These are phyloP conservation scores for Ceratothoa steindachneri DNA, from an alignment of 2,888 invertebrate species.

Conservation along the genomic window DNA sequence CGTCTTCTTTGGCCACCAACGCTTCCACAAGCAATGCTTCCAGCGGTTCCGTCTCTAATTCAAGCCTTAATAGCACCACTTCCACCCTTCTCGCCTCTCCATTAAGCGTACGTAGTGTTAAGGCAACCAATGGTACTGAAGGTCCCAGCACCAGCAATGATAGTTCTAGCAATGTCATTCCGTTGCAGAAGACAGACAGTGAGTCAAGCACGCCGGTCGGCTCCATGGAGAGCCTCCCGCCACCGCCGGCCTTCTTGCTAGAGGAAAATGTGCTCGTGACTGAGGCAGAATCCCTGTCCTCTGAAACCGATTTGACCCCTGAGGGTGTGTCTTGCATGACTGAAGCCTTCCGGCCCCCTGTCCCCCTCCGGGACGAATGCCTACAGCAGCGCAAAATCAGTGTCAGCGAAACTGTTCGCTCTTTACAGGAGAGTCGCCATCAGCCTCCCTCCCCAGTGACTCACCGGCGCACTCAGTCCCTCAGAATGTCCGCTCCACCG, in stretches of 20 bases:
- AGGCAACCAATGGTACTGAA: conserved; percentile 17
- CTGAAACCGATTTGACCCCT: conserved; percentile 33
- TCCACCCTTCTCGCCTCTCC: conserved; percentile 3
- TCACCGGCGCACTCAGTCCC: conserved; percentile 32
- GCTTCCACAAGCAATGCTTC: neutral
- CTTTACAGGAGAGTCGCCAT: conserved; percentile 34
- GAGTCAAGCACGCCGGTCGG: conserved; percentile 51
- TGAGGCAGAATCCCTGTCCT: neutral
- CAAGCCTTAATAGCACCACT: conserved; percentile 14
- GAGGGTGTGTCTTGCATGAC: conserved; percentile 30
- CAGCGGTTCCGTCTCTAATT: conserved; percentile 4
- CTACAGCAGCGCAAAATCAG: conserved; percentile 32
- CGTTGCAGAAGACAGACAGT: conserved; percentile 49
- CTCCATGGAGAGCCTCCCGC: conserved; percentile 63
- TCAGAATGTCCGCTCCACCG: conserved; percentile 9
- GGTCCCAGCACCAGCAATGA: conserved; percentile 31
- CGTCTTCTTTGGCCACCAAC: conserved; percentile 13
- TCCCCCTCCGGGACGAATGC: conserved; percentile 38
- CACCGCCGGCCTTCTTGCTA: conserved; percentile 73
- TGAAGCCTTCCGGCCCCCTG: conserved; percentile 34
- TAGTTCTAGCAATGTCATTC: conserved; percentile 32
- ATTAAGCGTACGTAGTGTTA: conserved; percentile 25
- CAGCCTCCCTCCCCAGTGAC: conserved; percentile 41
- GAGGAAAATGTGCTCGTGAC: conserved; percentile 53
- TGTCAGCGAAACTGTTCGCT: conserved; percentile 42